Evolutionary conservation across 2,113 vertebrate genomes (phyloP), one percentile per base, ranked within the genome.

Genomic region (Ophthalmolycus amberensis): DNA sequence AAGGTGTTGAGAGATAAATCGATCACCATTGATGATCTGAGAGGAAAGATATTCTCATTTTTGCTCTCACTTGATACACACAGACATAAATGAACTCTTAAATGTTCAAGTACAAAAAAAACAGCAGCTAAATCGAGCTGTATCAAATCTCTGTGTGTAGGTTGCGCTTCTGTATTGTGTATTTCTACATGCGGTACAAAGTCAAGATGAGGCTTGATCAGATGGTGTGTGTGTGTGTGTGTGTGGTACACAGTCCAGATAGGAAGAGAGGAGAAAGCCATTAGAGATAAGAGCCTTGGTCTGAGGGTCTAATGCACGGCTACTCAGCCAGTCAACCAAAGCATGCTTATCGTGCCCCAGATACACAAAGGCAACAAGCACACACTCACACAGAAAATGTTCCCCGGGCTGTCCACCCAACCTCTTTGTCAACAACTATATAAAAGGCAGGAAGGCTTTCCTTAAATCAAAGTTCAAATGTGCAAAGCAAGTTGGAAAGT

Each of bases 241-340:
- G 16, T 52, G 8, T 52, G 50, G 71, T 68, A 78, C 80, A 88
- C 72, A 76, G 77, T 85, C 75, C 68, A 81, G 86, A 91, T 86
- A 92, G 80, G 60, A 69, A 73, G 71, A 71, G 67, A 76, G 59
- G 73, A 85, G 77, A 88, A 92, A 91, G 85, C 88, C 88, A 90
- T 91, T 90, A 91, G 78, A 92, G 85, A 92, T 89, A 91, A 82
- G 69, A 86, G 67, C 80, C 73, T 67, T 52, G 78, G 69, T 81
- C 76, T 66, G 71, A 85, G 73, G 38, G 16, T 76, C 78, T 78
- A 85, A 84, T 79, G 80, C 81, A 73, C 68, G 70, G 67, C 52
- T 80, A 86, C 90, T 90, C 86, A 88, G 79, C 84, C 86, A 82
- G 85, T 87, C 88, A 89, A 86, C 77, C 86, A 85, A 68, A 73